These are phyloP conservation scores for Nomada ruficornis DNA, from an alignment of 2,888 invertebrate genomes.

Conservation along the genomic window DNA sequence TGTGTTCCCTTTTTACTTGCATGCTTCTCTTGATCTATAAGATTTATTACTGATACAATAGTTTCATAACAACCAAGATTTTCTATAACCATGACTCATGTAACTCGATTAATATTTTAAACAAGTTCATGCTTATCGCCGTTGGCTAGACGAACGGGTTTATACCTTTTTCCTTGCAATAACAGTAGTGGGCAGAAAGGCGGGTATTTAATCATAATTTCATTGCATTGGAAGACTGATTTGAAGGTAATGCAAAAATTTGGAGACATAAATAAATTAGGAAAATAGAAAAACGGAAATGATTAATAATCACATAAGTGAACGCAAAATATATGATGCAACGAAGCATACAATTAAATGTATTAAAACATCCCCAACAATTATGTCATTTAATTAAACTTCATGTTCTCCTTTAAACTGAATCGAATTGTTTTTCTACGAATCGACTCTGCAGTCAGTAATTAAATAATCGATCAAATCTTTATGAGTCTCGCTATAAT, in stretches of 20 bases:
- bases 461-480: neutral
- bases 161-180: neutral
- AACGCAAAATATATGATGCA: neutral
- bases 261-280: too few species aligned
- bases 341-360: neutral
- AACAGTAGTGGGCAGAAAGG: neutral
- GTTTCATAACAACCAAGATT: slow-evolving; percentile 30
- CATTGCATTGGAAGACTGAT: neutral
- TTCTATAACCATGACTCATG: slow-evolving; percentile 53
- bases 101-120: slow-evolving; percentile 61
- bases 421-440: neutral
- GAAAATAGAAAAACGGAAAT: neutral
- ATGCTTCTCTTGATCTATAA: neutral
- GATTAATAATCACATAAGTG: neutral
- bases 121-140: slow-evolving; percentile 51
- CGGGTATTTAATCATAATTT: neutral
- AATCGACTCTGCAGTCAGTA: neutral
- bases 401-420: too few species aligned
- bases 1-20: too few species aligned
- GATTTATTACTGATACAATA: neutral
- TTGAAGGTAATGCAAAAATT: too few species aligned
- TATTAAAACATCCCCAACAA: neutral
- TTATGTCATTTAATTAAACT: neutral
- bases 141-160: slow-evolving; percentile 30
- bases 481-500: neutral